Evolutionary conservation across 2,113 vertebrate species (phyloP), one percentile per base, ranked within the genome.

Genomic region (cat (Felis catus)): DNA sequence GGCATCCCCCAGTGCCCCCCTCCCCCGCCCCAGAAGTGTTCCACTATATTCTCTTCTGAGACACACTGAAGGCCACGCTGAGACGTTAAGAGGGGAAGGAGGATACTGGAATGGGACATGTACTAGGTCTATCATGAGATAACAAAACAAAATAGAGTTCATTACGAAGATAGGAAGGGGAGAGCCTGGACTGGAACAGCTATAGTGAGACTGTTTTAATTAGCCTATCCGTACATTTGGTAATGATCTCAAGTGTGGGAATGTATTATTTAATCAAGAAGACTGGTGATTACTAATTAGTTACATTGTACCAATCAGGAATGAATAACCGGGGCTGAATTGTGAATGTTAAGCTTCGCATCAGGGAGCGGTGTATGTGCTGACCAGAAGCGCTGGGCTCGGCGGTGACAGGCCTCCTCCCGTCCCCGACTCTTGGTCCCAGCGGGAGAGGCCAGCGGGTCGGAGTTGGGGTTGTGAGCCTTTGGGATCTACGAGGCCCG

Each of bases 251-350:
- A 96, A 92, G 76, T 21, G 16, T 41, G 81, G 73, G 86, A 71
- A 91, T 96, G 95, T 95, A 96, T 92, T 82, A 92, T 63, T 87
- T 92, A 80, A 96, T 94, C 92, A 97, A 85, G 97, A 87, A 36
- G 53, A 85, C 82, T 41, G 78, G 87, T 91, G 94, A 91, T 86
- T 66, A 89, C 61, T 94, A 86, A 96, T 94, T 76, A 94, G 51
- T 27, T 73, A 61, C 61, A 86, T 1, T 91, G 41, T n/a, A 71
- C 45, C 58, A 95, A 79, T 91, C 89, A 91, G 71, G 27, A 92
- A 79, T 79, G 51, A 90, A 48, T 63, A 73, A 92, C 45, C n/a
- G 5, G 15, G 80, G 68, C 25, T 41, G 76, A 36, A 89, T 1
- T 71, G 73, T 31, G 19, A 85, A 29, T 1, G 21, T 11, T 53